A percentile compares a stretch with the other conserved stretches of the same genome.
Conservation (phyloP, 2,113 vertebrate species). For the Hyperopisus bebe region DNA sequence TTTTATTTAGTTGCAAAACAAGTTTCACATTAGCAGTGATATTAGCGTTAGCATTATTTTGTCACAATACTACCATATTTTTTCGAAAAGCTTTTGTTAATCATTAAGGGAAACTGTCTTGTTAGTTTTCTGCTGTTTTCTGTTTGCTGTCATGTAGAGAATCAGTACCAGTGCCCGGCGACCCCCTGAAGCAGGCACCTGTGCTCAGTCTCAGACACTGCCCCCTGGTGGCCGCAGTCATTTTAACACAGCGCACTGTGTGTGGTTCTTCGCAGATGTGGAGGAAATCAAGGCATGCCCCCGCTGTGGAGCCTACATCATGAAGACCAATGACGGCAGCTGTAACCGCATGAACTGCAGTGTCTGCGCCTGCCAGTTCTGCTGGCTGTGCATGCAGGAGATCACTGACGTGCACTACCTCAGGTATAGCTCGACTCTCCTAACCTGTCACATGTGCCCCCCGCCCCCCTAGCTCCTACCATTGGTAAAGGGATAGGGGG, state of each 20-base stretch:
- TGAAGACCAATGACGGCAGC: slow-evolving; percentile 82
- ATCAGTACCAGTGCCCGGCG: background rate
- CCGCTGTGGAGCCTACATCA: slow-evolving; percentile 77
- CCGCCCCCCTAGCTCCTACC: background rate
- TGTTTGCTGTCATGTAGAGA: background rate
- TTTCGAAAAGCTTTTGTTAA: background rate
- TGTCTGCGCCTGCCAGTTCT: slow-evolving; percentile 80
- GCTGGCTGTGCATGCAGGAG: slow-evolving; percentile 82
- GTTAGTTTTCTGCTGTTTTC: background rate
- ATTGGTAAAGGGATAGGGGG: background rate
- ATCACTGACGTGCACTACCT: slow-evolving; percentile 82
- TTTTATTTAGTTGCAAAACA: background rate
- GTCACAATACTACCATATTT: background rate
- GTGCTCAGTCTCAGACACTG: background rate
- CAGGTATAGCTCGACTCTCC: slow-evolving; percentile 53
- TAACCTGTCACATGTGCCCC: background rate
- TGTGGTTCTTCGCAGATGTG: slow-evolving; percentile 48
- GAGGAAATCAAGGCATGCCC: slow-evolving; percentile 79
- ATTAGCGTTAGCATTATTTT: background rate
- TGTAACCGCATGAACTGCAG: slow-evolving; percentile 84
- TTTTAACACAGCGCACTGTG: background rate
- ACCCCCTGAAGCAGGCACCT: background rate
- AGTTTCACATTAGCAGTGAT: background rate
- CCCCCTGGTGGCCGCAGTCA: background rate
- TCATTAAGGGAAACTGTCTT: background rate